A percentile compares a stretch with the other conserved stretches of the same genome.
Conservation (phyloP, 64 coral and sea anemone species). For the Stylophora pistillata region DNA sequence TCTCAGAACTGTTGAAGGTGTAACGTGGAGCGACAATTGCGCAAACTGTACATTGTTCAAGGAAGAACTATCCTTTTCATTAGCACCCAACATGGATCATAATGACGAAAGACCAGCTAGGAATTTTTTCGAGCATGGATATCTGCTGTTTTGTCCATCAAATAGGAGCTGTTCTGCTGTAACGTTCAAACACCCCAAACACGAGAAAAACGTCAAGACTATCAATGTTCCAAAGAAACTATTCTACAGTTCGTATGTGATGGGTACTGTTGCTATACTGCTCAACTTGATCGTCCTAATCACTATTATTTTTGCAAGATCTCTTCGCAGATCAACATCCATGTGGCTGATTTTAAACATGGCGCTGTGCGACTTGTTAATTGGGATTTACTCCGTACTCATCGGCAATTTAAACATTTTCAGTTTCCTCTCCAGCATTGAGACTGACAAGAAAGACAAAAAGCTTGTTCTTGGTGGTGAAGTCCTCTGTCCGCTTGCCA, state of each 20-base stretch:
- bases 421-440: background rate
- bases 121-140: constrained; percentile 18
- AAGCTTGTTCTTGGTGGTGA: background rate
- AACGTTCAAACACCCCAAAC: too few species aligned
- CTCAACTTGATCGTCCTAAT: constrained; percentile 40
- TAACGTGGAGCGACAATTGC: constrained; percentile 44
- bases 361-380: constrained; percentile 41
- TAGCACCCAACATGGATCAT: background rate
- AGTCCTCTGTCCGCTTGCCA: constrained; percentile 16
- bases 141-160: background rate
- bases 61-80: background rate
- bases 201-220: background rate
- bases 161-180: background rate
- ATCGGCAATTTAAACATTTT: constrained; percentile 61
- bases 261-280: constrained; percentile 35
- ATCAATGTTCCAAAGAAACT: constrained; percentile 25
- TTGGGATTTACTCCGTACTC: constrained; percentile 45
- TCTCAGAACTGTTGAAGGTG: background rate
- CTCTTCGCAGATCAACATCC: constrained; percentile 44
- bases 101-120: background rate
- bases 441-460: too few species aligned
- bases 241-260: constrained; percentile 35
- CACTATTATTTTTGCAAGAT: constrained; percentile 13
- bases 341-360: constrained; percentile 60
- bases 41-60: constrained; percentile 23